phyloP scores from a whole-genome alignment of 1,140 invertebrate species.

The Carposina sasakii region DNA sequence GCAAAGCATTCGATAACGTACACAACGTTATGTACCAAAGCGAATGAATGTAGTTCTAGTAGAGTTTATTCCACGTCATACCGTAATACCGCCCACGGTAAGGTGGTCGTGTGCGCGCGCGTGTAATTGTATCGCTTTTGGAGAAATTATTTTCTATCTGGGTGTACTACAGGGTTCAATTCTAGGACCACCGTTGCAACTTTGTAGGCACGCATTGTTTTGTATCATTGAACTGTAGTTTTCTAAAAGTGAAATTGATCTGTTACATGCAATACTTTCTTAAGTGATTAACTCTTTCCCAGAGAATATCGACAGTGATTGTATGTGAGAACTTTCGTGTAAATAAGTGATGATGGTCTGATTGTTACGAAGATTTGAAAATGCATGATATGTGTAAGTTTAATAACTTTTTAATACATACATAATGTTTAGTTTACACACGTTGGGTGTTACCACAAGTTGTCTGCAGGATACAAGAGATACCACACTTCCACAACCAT shows the following conservation, averaged over 20 bases:
- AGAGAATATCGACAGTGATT: too few species aligned
- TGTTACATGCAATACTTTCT: constrained; percentile 24
- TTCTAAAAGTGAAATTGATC: too few species aligned
- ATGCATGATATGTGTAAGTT: constrained; percentile 62
- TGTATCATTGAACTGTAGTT: too few species aligned
- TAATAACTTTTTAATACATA: neutral
- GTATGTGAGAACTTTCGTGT: too few species aligned
- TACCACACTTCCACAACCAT: too few species aligned
- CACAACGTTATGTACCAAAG: constrained; percentile 17
- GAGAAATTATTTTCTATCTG: constrained; percentile 35
- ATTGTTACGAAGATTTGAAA: constrained; percentile 24
- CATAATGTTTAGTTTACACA: neutral
- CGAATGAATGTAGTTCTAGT: constrained; percentile 28
- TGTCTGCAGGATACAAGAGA: too few species aligned
- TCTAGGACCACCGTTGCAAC: constrained; percentile 24
- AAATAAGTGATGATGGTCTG: constrained; percentile 11
- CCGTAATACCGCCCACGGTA: constrained; percentile 51
- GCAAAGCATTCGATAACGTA: constrained; percentile 39
- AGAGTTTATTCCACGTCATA: constrained; percentile 57
- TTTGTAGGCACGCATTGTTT: too few species aligned
- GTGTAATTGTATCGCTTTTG: constrained; percentile 19
- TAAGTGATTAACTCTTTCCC: constrained; percentile 28
- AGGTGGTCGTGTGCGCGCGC: constrained; percentile 47
- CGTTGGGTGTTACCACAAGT: too few species aligned
- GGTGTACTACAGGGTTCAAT: constrained; percentile 34